Conservation (phyloP, 1,140 invertebrate species). For the Brachionus rubens region DNA sequence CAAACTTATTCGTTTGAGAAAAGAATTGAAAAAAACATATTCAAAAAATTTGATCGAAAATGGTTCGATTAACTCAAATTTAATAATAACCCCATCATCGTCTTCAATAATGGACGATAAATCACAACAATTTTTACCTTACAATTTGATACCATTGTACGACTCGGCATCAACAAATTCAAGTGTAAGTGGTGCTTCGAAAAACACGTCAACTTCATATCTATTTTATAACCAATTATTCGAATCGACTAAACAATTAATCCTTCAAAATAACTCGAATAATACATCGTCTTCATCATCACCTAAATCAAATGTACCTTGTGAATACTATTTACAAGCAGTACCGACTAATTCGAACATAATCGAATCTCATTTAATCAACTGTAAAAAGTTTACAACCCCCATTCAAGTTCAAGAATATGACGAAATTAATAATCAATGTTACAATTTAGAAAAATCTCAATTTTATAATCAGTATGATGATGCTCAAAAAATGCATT, state of each 20-base stretch:
- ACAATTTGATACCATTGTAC: conserved; percentile 6
- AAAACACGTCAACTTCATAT: background rate
- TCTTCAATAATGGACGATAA: background rate
- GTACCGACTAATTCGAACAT: conserved; percentile 7
- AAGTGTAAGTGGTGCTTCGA: background rate
- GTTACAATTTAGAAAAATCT: background rate
- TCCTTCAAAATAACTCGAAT: background rate
- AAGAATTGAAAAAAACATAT: background rate
- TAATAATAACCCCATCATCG: background rate
- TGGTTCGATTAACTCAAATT: conserved; percentile 20
- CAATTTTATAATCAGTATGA: conserved; percentile 17
- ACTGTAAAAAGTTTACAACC: background rate
- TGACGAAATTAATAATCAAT: conserved; percentile 6
- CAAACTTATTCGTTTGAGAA: conserved; percentile 21
- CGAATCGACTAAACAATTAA: conserved; percentile 21
- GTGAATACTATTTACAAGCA: conserved; percentile 22
- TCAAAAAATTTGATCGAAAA: background rate
- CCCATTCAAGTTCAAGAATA: background rate
- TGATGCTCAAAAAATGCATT: background rate
- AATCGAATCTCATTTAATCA: conserved; percentile 18
- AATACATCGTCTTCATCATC: conserved; percentile 14
- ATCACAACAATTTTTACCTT: background rate
- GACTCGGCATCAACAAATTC: conserved; percentile 13
- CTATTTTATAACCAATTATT: conserved; percentile 36
- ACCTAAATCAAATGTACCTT: background rate